Base-by-base conservation (phyloP, 1,140 invertebrate species). In the Drosophila sp. region DNA sequence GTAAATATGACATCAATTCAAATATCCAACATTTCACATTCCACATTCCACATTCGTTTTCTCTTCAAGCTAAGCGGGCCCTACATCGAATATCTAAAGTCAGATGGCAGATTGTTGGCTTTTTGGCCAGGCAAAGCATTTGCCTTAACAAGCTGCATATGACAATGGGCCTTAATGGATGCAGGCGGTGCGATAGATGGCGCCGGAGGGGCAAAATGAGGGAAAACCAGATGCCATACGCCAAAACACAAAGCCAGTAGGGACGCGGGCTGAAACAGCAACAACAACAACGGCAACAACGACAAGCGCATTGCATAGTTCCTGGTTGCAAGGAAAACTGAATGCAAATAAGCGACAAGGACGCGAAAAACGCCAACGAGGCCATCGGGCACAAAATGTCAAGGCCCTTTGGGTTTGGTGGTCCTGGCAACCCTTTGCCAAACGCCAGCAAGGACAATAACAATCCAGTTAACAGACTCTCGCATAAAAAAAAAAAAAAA, bases 271-370 rank as follows among this genome's bases (percentile, higher is more conserved):
- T n/a, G n/a, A n/a, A n/a, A n/a, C n/a, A n/a, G n/a, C n/a, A n/a
- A n/a, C n/a, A n/a, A n/a, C 9, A 38, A 48, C 7, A 7, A 29
- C 11, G 50, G 13, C 27, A 2, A n/a, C 5, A 50, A n/a, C 34
- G 46, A 38, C 29, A 81, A 81, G 78, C 79, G 70, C 63, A 77
- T 80, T 81, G 66, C 66, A 64, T 58, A 61, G 56, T 48, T 77
- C 63, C 72, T 45, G 74, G 41, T 72, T 72, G 57, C 58, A 18
- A 48, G 34, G 8, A 3, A 38, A 56, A 46, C 36, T 57, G 72
- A 76, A 69, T 50, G 46, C 72, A 83, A 83, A 78, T 76, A 82
- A 53, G 82, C 82, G 67, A 64, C 81, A 86, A 86, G 81, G 82
- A 87, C 78, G 72, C 57, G 59, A 64, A 76, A 75, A 65, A 81